phyloP scores from a whole-genome alignment of 2,888 invertebrate genomes.

The Malachius bipustulatus region DNA sequence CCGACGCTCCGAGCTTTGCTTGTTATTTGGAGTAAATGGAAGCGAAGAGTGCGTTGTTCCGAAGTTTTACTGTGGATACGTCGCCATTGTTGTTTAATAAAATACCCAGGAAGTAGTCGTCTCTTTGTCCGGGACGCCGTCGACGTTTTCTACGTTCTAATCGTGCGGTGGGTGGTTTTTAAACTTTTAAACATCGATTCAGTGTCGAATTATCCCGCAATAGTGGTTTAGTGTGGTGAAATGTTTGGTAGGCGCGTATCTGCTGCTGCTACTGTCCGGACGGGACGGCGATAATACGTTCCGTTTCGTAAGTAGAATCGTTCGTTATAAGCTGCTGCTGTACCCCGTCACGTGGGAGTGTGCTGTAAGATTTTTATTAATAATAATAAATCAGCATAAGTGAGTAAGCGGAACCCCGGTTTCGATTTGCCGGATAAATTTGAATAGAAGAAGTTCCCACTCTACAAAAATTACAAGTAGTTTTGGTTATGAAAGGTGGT shows the following conservation, averaged over 20 bases:
- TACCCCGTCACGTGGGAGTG: constrained; percentile 31
- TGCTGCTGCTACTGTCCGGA: constrained; percentile 26
- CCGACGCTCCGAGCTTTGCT: constrained; percentile 23
- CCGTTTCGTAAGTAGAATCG: constrained; percentile 29
- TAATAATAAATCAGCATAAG: background rate
- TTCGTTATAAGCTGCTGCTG: constrained; percentile 6
- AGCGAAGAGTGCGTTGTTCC: constrained; percentile 34
- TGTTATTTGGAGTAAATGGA: constrained; percentile 23
- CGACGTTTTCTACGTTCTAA: no score
- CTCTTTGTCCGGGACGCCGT: constrained; percentile 10
- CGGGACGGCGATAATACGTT: no score
- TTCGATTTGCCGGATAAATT: background rate
- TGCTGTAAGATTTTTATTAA: constrained; percentile 14
- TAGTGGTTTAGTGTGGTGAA: constrained; percentile 34
- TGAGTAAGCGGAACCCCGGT: background rate
- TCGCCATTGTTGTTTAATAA: constrained; percentile 38
- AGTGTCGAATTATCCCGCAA: constrained; percentile 24
- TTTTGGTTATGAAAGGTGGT: background rate
- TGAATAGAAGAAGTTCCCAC: no score
- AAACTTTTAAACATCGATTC: no score
- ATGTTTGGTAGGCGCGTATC: constrained; percentile 36
- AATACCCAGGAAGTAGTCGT: constrained; percentile 24
- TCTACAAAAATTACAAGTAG: background rate
- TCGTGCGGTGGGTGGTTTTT: no score
- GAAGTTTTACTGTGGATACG: constrained; percentile 31